Evolutionary conservation across 2,888 invertebrate species (phyloP), one percentile per base, ranked within the genome.

Genomic region (Synanthedon tipuliformis): DNA sequence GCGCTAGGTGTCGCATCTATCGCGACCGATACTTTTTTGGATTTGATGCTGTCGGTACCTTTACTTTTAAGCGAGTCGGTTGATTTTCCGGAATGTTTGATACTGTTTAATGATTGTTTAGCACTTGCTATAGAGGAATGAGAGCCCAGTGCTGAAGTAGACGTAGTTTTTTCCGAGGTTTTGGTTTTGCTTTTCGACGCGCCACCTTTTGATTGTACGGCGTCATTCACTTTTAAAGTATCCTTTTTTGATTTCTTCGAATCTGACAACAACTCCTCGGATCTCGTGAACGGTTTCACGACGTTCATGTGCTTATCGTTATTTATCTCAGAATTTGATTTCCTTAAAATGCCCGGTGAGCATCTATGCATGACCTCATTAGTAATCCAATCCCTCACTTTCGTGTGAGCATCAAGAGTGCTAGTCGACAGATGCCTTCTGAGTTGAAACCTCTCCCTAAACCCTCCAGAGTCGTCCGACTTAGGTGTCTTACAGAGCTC

Each of bases 341-440:
- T 90, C 60, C 91, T 82, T 13, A 92, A 69, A 69, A 91, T 90
- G 56, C 89, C 89, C 1, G 93, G 93, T 51, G 92, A 92, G 64
- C 91, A 92, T 69, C 92, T 89, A 61, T 92, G 90, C 65, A 92
- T 91, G 41, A 93, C 92, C 73, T 94, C 94, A 59, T 93, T 92
- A 0, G 93, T 91, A 62, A 95, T 95, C 95, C 95, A 95, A 63
- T 95, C 94, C 57, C 92, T 89, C 1, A 95, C 95, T 88, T 95
- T 95, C 12, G 94, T 93, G 68, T 95, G 93, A 0, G 95, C 93
- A 73, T 95, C 95, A 59, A 95, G 90, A 0, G 95, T 95, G 57
- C 94, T 94, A 4, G 90, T 91, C 5, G 94, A 94, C 66, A 93
- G 89, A 73, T 94, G 93, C 18, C 94, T 78, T 16, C 92, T 89